These are phyloP conservation scores for Cardiocondyla obscurior DNA, from an alignment of 1,140 invertebrate genomes.

Conservation along the genomic window DNA sequence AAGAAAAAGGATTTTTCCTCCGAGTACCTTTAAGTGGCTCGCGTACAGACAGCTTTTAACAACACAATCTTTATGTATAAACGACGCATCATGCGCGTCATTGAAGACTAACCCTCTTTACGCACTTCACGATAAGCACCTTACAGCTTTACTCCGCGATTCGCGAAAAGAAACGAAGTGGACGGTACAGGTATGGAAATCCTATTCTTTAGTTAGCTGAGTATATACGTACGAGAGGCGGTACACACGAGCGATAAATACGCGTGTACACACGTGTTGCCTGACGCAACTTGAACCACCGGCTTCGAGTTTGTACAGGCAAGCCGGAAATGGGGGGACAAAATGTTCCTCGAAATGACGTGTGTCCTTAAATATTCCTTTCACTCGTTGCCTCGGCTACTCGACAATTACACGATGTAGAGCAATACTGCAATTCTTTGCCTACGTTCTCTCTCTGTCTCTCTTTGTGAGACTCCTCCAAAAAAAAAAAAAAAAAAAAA, in stretches of 20 bases:
- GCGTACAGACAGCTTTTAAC: slow-evolving; percentile 7
- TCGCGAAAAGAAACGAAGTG: slow-evolving; percentile 51
- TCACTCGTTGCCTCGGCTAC: slow-evolving; percentile 52
- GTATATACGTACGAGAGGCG: slow-evolving; percentile 29
- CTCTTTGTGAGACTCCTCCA: too few relatives aligned
- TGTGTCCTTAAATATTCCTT: slow-evolving; percentile 69
- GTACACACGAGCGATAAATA: slow-evolving; percentile 59
- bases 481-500: slow-evolving; percentile 18
- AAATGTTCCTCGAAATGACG: slow-evolving; percentile 70
- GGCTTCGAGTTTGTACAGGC: slow-evolving; percentile 74
- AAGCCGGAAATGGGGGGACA: slow-evolving; percentile 69
- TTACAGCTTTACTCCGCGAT: slow-evolving; percentile 11
- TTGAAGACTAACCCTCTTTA: slow-evolving; percentile 17
- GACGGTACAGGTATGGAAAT: slow-evolving; percentile 64
- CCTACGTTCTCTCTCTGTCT: too few relatives aligned
- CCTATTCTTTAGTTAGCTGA: slow-evolving; percentile 51
- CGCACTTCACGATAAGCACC: slow-evolving; percentile 22
- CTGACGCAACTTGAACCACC: slow-evolving; percentile 74
- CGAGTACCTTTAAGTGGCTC: background rate
- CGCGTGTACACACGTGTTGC: slow-evolving; percentile 68
- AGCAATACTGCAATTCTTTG: background rate
- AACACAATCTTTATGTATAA: background rate
- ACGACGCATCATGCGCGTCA: background rate
- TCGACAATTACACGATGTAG: slow-evolving; percentile 33
- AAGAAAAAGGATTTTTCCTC: too few relatives aligned